These are phyloP conservation scores for Acrossocheilus fasciatus DNA, from an alignment of 2,797 vertebrate species.

Conservation along the genomic window DNA sequence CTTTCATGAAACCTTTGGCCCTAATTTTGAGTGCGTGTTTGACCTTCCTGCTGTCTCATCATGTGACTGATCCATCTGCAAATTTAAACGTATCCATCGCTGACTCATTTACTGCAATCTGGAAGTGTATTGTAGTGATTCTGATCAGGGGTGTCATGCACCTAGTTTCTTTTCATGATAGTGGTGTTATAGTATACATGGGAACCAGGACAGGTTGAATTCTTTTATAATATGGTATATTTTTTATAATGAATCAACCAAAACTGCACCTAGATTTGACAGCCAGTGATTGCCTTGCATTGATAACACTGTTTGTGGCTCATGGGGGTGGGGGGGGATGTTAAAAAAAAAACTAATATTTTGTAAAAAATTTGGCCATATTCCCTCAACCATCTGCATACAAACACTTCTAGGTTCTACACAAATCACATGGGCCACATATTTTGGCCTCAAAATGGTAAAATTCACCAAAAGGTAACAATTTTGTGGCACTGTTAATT, in stretches of 20 bases:
- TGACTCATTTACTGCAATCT: background rate
- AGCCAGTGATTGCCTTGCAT: background rate
- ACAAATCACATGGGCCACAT: background rate
- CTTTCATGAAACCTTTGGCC: conserved; percentile 45
- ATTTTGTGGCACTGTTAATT: background rate
- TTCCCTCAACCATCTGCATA: background rate
- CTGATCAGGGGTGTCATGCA: background rate
- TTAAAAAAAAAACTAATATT: too few species aligned
- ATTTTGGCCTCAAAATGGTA: background rate
- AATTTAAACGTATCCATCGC: conserved; percentile 10
- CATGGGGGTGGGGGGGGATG: background rate
- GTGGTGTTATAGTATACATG: background rate
- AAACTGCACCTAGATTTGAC: background rate
- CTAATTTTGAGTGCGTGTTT: conserved; percentile 29
- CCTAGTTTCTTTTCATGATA: background rate
- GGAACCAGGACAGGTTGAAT: background rate
- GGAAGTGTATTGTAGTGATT: background rate
- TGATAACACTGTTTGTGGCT: background rate
- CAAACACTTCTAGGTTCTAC: background rate
- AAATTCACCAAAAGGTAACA: background rate
- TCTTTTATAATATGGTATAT: background rate
- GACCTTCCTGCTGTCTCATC: background rate
- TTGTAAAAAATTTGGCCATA: background rate
- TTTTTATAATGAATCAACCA: background rate
- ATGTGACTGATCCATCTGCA: background rate